These are phyloP conservation scores for Idaea biselata DNA, from an alignment of 2,888 invertebrate genomes.

Conservation along the genomic window DNA sequence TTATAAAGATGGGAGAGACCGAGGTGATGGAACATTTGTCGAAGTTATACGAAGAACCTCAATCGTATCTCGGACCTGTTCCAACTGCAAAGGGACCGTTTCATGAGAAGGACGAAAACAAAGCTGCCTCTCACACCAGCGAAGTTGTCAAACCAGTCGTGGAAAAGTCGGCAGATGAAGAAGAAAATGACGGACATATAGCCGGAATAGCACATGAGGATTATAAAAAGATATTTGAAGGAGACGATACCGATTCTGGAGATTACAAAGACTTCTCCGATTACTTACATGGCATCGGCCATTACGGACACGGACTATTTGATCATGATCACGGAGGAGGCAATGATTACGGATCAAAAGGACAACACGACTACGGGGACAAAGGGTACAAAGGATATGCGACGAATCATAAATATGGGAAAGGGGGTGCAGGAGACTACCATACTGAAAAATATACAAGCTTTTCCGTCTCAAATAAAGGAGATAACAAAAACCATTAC, in stretches of 20 bases:
- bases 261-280: constrained; percentile 60
- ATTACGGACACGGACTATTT: constrained; percentile 50
- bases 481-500: constrained; percentile 74
- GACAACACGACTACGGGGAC: constrained; percentile 71
- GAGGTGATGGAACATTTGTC: constrained; percentile 69
- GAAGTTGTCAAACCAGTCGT: constrained; percentile 61
- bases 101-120: constrained; percentile 49
- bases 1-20: constrained; percentile 69
- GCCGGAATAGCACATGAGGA: constrained; percentile 61
- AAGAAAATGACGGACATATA: constrained; percentile 35
- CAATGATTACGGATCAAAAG: constrained; percentile 61
- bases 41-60: constrained; percentile 60
- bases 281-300: constrained; percentile 54
- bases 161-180: constrained; percentile 51
- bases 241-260: constrained; percentile 53
- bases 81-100: constrained; percentile 51
- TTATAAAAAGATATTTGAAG: constrained; percentile 54
- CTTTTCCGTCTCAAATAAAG: constrained; percentile 73
- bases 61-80: constrained; percentile 55
- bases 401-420: constrained; percentile 70
- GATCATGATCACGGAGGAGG: constrained; percentile 61
- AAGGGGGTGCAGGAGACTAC: constrained; percentile 79
- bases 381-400: constrained; percentile 77
- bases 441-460: constrained; percentile 77
- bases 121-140: constrained; percentile 46